Conservation (phyloP, 2,888 invertebrate species). For the Drosophila nr. fundita region DNA sequence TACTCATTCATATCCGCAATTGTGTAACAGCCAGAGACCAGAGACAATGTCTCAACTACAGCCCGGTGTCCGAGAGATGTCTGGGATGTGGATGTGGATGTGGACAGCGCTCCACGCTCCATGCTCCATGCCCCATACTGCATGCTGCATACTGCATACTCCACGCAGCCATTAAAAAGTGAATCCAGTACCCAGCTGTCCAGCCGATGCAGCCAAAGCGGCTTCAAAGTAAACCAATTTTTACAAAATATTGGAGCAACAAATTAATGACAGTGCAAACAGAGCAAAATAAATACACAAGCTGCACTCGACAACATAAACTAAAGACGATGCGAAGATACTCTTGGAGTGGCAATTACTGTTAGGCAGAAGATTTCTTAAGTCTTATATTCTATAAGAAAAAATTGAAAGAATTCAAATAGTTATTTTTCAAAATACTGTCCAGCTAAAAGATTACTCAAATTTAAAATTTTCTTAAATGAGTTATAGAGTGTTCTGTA, state of each 20-base stretch:
- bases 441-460: neutral
- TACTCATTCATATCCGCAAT: constrained; percentile 80
- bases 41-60: constrained; percentile 5
- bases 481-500: neutral
- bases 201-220: constrained; percentile 34
- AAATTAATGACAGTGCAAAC: constrained; percentile 75
- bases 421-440: neutral
- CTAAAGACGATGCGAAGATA: neutral
- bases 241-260: constrained; percentile 77
- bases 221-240: constrained; percentile 75
- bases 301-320: constrained; percentile 18
- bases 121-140: neutral
- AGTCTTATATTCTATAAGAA: no score
- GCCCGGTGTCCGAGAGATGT: constrained; percentile 15
- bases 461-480: neutral
- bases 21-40: constrained; percentile 63
- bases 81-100: constrained; percentile 23
- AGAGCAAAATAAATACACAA: constrained; percentile 34
- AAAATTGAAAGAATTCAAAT: neutral
- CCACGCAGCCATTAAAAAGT: constrained; percentile 77
- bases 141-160: neutral
- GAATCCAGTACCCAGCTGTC: constrained; percentile 69
- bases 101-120: constrained; percentile 12
- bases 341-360: neutral
- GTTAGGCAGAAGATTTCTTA: neutral